These are phyloP conservation scores for Sphaeramia orbicularis DNA, from an alignment of 2,797 vertebrate species.

Conservation along the genomic window DNA sequence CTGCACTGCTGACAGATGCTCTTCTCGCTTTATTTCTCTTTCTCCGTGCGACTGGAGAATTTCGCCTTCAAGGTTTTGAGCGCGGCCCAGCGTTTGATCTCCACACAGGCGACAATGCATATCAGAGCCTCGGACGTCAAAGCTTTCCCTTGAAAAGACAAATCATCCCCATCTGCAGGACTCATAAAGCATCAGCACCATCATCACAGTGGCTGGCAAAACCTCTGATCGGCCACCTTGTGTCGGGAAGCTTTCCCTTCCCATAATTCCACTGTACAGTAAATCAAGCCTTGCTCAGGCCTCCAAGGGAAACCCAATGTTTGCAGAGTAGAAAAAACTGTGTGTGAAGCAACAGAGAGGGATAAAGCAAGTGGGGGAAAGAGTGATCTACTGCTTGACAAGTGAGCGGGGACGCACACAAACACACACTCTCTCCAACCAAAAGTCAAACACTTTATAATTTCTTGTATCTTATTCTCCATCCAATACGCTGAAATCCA, in stretches of 20 bases:
- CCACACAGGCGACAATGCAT: conserved; percentile 61
- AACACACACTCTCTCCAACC: conserved; percentile 49
- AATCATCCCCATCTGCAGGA: conserved; percentile 60
- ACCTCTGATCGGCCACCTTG: conserved; percentile 55
- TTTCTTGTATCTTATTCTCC: conserved; percentile 68
- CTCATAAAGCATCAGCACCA: conserved; percentile 60
- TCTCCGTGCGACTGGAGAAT: conserved; percentile 37
- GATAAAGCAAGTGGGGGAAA: conserved; percentile 42
- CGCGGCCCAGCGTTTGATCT: conserved; percentile 64
- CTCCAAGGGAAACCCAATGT: conserved; percentile 64
- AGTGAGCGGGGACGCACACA: conserved; percentile 51
- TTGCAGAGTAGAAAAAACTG: conserved; percentile 51
- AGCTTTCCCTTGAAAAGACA: conserved; percentile 43
- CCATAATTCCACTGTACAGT: conserved; percentile 69
- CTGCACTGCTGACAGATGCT: conserved; percentile 73
- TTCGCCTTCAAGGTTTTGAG: conserved; percentile 43
- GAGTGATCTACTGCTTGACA: conserved; percentile 64
- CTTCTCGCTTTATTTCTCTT: conserved; percentile 66
- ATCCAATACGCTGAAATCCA: conserved; percentile 62
- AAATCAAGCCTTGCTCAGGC: conserved; percentile 64
- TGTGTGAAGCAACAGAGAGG: conserved; percentile 28
- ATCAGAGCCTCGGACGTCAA: conserved; percentile 52
- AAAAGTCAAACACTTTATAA: conserved; percentile 74
- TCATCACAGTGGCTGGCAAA: conserved; percentile 57
- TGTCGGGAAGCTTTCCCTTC: conserved; percentile 59